Base-by-base conservation (phyloP, 1,140 invertebrate species). In the Dreissena rostriformis region DNA sequence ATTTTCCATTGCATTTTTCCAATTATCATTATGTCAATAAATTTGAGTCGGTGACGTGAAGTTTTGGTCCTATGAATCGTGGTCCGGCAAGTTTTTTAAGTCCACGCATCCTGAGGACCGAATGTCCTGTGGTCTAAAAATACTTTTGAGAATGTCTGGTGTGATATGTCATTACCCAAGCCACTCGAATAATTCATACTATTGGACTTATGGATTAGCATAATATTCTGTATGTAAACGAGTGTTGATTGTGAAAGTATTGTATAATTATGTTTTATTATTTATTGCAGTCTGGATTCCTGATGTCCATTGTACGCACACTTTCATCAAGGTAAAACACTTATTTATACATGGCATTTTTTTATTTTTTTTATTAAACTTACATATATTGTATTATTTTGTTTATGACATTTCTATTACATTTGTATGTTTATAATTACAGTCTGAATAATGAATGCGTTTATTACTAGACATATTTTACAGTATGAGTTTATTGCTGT, bases 241-340 rank as follows among this genome's bases (percentile, higher is more conserved):
- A 55, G 26, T 0, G n/a, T 65, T 12, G 57, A 14, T 73, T 73
- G n/a, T 61, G 24, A n/a, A n/a, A 61, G 19, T 49, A 15, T 67
- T 14, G 26, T 82, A 61, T 26, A 74, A 74, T n/a, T 57, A 61
- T 84, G 82, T 67, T 22, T 67, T 84, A 52, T 75, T 86, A 72
- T 76, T 92, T 93, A 88, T 94, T 94, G 78, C 93, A 98, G 97
- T 97, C 96, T 94, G 97, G 97, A 73, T 94, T 98, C 85, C 95
- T 99, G 85, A 92, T 93, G 91, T 90, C 90, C 51, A 92, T 92
- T 83, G 89, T 93, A 4, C 87, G 90, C 67, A 92, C 91, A n/a
- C 85, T 93, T 53, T 91, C 91, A 55, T 88, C 90, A 65, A 92
- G 91, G 91, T 92, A 87, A 86, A 79, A 68, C 26, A 72, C 74